phyloP scores from a whole-genome alignment of 2,888 invertebrate species.

The Monochamus alternatus region DNA sequence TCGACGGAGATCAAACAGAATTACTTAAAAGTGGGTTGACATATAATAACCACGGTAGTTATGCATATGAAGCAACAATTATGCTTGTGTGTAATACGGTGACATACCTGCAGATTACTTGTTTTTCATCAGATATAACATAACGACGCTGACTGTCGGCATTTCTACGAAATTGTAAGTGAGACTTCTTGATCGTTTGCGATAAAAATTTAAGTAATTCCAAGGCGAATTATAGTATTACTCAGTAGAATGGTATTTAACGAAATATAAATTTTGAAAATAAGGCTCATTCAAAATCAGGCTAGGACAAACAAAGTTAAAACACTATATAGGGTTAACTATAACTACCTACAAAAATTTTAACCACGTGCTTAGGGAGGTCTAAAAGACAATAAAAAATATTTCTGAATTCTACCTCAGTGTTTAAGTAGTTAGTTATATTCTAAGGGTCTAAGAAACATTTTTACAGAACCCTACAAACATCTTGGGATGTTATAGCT shows the following conservation, averaged over 20 bases:
- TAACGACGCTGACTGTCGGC: background rate
- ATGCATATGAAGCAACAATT: conserved; percentile 14
- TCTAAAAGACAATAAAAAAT: too few relatives aligned
- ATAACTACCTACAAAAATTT: too few relatives aligned
- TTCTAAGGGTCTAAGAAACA: too few relatives aligned
- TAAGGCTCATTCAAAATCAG: background rate
- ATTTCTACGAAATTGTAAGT: conserved; percentile 1
- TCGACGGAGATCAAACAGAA: too few relatives aligned
- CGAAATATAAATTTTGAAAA: background rate
- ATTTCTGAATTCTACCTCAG: too few relatives aligned
- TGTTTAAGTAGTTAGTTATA: too few relatives aligned
- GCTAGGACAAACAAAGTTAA: too few relatives aligned
- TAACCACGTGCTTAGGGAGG: too few relatives aligned
- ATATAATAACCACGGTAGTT: conserved; percentile 6
- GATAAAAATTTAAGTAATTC: background rate
- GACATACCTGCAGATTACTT: conserved; percentile 2
- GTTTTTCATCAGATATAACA: conserved; percentile 5
- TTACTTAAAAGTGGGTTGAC: conserved; percentile 11
- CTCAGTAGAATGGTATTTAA: background rate
- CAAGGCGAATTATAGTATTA: background rate
- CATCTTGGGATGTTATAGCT: too few relatives aligned
- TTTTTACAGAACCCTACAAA: too few relatives aligned
- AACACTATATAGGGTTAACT: too few relatives aligned
- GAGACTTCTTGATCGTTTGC: background rate
- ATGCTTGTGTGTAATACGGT: conserved; percentile 1